A percentile compares a stretch with the other conserved stretches of the same genome.
Evolutionary conservation across 2,797 vertebrate species (phyloP).

Genomic region (Leuciscus waleckii): DNA sequence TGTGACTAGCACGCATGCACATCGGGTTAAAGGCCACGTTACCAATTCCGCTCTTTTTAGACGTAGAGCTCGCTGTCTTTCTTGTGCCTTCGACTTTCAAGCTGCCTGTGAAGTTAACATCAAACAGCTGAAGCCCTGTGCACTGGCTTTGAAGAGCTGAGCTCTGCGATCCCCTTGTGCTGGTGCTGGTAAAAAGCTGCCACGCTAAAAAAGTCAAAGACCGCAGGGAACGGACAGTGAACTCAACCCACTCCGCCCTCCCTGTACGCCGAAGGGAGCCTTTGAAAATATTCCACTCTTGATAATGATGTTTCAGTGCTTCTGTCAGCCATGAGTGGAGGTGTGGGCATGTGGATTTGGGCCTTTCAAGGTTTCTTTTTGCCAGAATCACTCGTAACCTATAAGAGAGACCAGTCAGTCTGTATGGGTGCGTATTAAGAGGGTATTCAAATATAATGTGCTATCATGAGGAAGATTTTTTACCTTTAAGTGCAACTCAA

Average conservation of each 20-base stretch:
- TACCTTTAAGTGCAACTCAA: not conserved
- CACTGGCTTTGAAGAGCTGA: conserved; percentile 77
- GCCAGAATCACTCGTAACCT: not conserved
- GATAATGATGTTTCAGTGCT: conserved; percentile 35
- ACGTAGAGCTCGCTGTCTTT: conserved; percentile 71
- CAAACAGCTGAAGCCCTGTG: conserved; percentile 72
- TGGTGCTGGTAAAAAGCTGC: conserved; percentile 55
- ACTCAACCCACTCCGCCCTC: conserved; percentile 28
- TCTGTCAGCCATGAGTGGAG: not conserved
- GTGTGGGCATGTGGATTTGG: conserved; percentile 1
- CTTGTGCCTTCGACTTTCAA: conserved; percentile 76
- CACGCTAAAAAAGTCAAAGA: conserved; percentile 65
- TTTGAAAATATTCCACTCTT: conserved; percentile 42
- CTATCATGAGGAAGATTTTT: not conserved
- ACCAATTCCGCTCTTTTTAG: conserved; percentile 55
- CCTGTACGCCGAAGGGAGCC: not conserved
- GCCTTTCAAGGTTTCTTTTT: conserved; percentile 17
- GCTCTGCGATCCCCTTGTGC: conserved; percentile 61
- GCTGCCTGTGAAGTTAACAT: conserved; percentile 85
- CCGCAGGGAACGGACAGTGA: conserved; percentile 17
- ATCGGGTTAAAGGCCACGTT: conserved; percentile 48
- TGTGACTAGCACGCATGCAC: conserved; percentile 30
- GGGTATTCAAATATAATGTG: not conserved
- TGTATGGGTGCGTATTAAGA: not conserved
- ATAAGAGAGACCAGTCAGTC: not conserved